Evolutionary conservation across 2,888 invertebrate species (phyloP).

Genomic region (Volucella inflata): DNA sequence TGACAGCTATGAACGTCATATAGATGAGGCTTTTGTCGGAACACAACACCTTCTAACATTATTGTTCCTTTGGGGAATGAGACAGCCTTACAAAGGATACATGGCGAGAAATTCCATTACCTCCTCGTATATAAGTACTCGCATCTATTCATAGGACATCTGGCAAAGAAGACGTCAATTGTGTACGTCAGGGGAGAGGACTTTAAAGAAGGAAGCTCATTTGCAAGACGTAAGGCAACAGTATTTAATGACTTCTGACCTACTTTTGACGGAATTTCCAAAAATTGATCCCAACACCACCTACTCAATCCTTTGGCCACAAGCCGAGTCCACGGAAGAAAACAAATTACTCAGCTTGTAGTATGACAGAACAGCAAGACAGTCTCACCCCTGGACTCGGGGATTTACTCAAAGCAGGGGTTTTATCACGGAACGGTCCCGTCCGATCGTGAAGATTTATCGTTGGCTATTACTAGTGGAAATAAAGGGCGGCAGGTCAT

Average conservation of each 20-base stretch:
- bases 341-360: slow-evolving; percentile 33
- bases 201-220: slow-evolving; percentile 19
- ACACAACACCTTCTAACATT: slow-evolving; percentile 58
- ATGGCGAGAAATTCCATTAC: slow-evolving; percentile 63
- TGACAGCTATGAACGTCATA: slow-evolving; percentile 42
- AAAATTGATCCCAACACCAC: slow-evolving; percentile 7
- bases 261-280: slow-evolving; percentile 30
- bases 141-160: too few relatives aligned
- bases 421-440: slow-evolving; percentile 9
- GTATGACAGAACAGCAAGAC: background rate
- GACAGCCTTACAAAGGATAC: slow-evolving; percentile 40
- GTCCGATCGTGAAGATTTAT: slow-evolving; percentile 80
- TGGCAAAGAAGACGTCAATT: background rate
- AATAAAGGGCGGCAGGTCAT: slow-evolving; percentile 81
- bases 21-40: slow-evolving; percentile 44
- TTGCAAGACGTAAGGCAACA: slow-evolving; percentile 24
- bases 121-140: slow-evolving; percentile 36
- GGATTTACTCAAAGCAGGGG: slow-evolving; percentile 4
- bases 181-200: background rate
- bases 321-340: slow-evolving; percentile 31
- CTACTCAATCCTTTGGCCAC: slow-evolving; percentile 44
- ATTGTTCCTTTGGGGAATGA: slow-evolving; percentile 61
- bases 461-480: slow-evolving; percentile 81
- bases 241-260: slow-evolving; percentile 24
- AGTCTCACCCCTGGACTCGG: slow-evolving; percentile 8